Evolutionary conservation across 2,113 vertebrate genomes (phyloP).

Genomic region (Calyptommatus sinebrachiatus): DNA sequence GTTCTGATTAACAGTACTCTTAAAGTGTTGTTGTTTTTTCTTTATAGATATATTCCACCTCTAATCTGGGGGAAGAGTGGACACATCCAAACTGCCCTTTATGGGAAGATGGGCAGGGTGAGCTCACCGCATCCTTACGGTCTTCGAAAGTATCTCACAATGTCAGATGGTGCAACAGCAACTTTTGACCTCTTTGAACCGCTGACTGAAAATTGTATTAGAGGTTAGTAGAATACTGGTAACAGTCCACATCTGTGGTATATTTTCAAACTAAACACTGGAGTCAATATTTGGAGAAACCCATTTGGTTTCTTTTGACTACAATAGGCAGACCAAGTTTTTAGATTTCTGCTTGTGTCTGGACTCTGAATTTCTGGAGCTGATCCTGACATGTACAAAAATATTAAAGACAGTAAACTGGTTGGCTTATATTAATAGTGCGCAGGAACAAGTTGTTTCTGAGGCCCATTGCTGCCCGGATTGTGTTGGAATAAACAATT

Average conservation of each 20-base stretch:
- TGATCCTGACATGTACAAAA: not conserved
- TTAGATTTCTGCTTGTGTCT: not conserved
- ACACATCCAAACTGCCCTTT: constrained; percentile 95
- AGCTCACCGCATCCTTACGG: constrained; percentile 89
- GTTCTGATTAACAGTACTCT: not conserved
- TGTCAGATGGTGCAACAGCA: constrained; percentile 93
- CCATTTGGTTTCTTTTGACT: not conserved
- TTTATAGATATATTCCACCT: constrained; percentile 92
- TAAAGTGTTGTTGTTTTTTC: constrained; percentile 1
- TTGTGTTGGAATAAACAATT: too few relatives aligned
- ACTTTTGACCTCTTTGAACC: constrained; percentile 98
- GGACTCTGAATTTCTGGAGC: not conserved
- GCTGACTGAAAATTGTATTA: constrained; percentile 83
- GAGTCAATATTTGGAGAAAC: not conserved
- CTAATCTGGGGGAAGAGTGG: constrained; percentile 97
- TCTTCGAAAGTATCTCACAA: constrained; percentile 91
- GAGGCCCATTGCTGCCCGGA: too few relatives aligned
- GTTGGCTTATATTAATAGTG: not conserved
- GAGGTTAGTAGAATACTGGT: constrained; percentile 78
- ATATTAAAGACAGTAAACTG: not conserved
- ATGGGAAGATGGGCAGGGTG: constrained; percentile 94
- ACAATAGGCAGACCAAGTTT: not conserved
- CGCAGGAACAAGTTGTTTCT: too few relatives aligned
- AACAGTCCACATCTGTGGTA: not conserved
- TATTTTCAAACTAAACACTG: not conserved